phyloP scores from a whole-genome alignment of 64 coral and sea anemone genomes.

The Actinia equina region DNA sequence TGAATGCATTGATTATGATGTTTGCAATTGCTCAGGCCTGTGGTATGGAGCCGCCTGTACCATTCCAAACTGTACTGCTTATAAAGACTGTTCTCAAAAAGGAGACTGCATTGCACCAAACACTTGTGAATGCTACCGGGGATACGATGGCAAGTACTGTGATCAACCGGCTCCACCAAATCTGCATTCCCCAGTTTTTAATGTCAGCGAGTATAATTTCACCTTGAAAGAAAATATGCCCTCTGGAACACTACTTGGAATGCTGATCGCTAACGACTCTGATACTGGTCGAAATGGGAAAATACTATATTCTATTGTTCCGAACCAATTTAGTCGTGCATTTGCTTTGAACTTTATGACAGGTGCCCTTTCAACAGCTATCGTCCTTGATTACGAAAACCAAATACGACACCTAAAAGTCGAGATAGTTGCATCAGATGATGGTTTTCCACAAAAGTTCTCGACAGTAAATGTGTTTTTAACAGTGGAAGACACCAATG shows the following conservation, averaged over 20 bases:
- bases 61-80: constrained; percentile 34
- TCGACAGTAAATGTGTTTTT: background rate
- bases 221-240: constrained; percentile 32
- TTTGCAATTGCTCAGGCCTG: constrained; percentile 7
- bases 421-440: constrained; percentile 22
- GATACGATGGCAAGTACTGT: constrained; percentile 18
- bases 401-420: background rate
- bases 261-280: too few relatives aligned
- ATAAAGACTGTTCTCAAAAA: background rate
- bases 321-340: too few relatives aligned
- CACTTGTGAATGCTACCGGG: too few relatives aligned
- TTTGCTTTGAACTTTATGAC: too few relatives aligned
- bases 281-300: too few relatives aligned
- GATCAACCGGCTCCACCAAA: constrained; percentile 15
- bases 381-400: background rate
- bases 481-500: too few relatives aligned
- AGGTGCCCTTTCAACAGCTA: too few relatives aligned
- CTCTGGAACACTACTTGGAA: background rate
- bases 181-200: constrained; percentile 16
- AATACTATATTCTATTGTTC: too few relatives aligned
- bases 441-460: constrained; percentile 28
- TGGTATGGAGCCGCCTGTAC: constrained; percentile 33
- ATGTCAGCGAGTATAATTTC: background rate
- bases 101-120: too few relatives aligned
- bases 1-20: constrained; percentile 22